phyloP scores from a whole-genome alignment of 2,797 vertebrate genomes.

The Pogoniulus pusillus region DNA sequence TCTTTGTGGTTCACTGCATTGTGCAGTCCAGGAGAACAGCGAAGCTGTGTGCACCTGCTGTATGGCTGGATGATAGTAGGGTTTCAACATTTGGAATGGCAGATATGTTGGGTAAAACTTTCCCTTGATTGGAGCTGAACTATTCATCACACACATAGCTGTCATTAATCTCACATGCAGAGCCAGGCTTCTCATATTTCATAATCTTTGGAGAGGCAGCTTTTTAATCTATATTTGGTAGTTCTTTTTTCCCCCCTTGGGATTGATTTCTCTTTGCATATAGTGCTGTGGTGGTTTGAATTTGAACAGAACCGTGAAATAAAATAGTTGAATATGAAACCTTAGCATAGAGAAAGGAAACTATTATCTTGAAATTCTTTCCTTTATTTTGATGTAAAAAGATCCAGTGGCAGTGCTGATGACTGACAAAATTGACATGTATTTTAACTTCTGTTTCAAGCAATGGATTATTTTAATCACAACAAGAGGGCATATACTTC shows the following conservation, averaged over 20 bases:
- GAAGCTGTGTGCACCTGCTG: background rate
- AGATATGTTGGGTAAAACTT: conserved; percentile 45
- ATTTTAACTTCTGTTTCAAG: conserved; percentile 45
- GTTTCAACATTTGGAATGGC: conserved; percentile 15
- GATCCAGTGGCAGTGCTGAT: background rate
- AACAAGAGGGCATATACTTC: conserved; percentile 5
- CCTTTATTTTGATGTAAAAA: background rate
- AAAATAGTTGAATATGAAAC: conserved; percentile 70
- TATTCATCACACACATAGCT: conserved; percentile 67
- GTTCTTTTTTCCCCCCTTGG: conserved; percentile 60
- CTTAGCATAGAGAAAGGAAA: conserved; percentile 62
- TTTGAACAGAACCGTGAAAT: conserved; percentile 78
- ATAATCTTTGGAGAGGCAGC: conserved; percentile 72
- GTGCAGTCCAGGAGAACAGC: background rate
- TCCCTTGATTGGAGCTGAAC: conserved; percentile 52
- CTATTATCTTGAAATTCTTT: conserved; percentile 58
- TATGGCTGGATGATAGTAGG: background rate
- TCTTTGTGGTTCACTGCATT: conserved; percentile 26
- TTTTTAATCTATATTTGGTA: conserved; percentile 83
- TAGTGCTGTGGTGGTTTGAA: conserved; percentile 82
- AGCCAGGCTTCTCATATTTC: conserved; percentile 77
- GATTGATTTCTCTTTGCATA: conserved; percentile 82
- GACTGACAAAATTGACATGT: background rate
- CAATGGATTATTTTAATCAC: conserved; percentile 11
- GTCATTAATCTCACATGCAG: conserved; percentile 82